phyloP scores from a whole-genome alignment of 2,888 invertebrate genomes.

The Scaptomyza flava region DNA sequence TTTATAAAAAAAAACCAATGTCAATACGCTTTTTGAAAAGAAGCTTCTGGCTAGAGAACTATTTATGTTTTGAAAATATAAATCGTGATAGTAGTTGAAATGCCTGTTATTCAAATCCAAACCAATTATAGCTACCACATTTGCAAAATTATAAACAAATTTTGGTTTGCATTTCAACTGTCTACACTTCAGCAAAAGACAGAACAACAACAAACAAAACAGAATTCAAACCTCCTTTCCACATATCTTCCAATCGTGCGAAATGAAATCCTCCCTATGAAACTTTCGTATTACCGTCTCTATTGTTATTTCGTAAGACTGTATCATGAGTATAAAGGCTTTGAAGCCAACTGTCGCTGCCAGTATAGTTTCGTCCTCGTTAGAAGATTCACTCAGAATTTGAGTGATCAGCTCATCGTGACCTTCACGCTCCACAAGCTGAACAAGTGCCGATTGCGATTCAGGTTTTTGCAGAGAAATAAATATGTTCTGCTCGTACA shows the following conservation, averaged over 20 bases:
- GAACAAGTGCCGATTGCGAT: conserved; percentile 93
- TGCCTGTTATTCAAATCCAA: conserved; percentile 30
- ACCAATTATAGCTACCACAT: conserved; percentile 19
- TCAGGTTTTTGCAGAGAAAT: conserved; percentile 92
- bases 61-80: conserved; percentile 6
- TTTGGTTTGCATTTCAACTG: conserved; percentile 53
- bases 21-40: conserved; percentile 43
- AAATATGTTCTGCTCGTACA: conserved; percentile 92
- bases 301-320: conserved; percentile 91
- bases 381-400: conserved; percentile 92
- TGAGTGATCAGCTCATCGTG: conserved; percentile 92
- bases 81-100: conserved; percentile 49
- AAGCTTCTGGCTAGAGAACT: conserved; percentile 7
- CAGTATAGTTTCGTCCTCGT: conserved; percentile 90
- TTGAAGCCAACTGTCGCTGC: conserved; percentile 93
- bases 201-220: conserved; percentile 52
- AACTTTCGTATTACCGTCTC: conserved; percentile 94
- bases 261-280: conserved; percentile 92
- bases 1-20: conserved; percentile 31
- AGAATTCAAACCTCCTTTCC: conserved; percentile 84
- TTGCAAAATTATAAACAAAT: not conserved
- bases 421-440: conserved; percentile 93
- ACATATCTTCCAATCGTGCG: conserved; percentile 90
- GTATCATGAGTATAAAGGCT: conserved; percentile 94
- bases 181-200: conserved; percentile 25